Conservation (phyloP, 1,140 invertebrate genomes). For the Lepidurus apus region DNA sequence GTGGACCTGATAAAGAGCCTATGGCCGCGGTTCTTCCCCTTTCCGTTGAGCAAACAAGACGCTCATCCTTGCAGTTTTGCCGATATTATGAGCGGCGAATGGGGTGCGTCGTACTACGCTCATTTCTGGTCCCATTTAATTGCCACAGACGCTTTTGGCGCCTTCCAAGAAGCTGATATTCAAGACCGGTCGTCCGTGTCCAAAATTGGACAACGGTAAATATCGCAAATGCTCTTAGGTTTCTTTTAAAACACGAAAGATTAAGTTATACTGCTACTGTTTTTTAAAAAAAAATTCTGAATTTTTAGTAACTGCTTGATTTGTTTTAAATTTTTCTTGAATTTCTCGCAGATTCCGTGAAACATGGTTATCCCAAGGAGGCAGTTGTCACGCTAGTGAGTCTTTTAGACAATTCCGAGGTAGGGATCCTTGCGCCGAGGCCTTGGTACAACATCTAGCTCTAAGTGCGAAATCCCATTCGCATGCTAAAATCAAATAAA, state of each 20-base stretch:
- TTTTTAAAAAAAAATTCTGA: slow-evolving; percentile 46
- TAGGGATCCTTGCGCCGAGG: slow-evolving; percentile 78
- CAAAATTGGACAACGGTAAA: slow-evolving; percentile 37
- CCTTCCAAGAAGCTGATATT: slow-evolving; percentile 63
- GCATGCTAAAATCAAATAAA: background rate
- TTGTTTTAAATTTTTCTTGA: slow-evolving; percentile 15
- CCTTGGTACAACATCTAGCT: slow-evolving; percentile 51
- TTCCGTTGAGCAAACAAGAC: slow-evolving; percentile 68
- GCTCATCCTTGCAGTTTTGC: slow-evolving; percentile 71
- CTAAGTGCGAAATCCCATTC: background rate
- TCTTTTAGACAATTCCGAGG: slow-evolving; percentile 85
- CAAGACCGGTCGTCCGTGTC: slow-evolving; percentile 37
- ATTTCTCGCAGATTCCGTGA: slow-evolving; percentile 62
- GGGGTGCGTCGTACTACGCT: slow-evolving; percentile 68
- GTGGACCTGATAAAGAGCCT: slow-evolving; percentile 62
- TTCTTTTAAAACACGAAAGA: slow-evolving; percentile 24
- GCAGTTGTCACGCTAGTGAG: slow-evolving; percentile 69
- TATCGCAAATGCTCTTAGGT: slow-evolving; percentile 26
- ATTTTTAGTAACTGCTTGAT: slow-evolving; percentile 24
- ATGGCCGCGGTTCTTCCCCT: slow-evolving; percentile 69
- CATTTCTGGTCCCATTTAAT: slow-evolving; percentile 77
- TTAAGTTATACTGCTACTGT: slow-evolving; percentile 42
- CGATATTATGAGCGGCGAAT: slow-evolving; percentile 64
- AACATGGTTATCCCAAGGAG: slow-evolving; percentile 77
- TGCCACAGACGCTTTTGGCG: slow-evolving; percentile 79